Evolutionary conservation across 2,113 vertebrate species (phyloP), one percentile per base, ranked within the genome.

Genomic region (human (Homo sapiens)): DNA sequence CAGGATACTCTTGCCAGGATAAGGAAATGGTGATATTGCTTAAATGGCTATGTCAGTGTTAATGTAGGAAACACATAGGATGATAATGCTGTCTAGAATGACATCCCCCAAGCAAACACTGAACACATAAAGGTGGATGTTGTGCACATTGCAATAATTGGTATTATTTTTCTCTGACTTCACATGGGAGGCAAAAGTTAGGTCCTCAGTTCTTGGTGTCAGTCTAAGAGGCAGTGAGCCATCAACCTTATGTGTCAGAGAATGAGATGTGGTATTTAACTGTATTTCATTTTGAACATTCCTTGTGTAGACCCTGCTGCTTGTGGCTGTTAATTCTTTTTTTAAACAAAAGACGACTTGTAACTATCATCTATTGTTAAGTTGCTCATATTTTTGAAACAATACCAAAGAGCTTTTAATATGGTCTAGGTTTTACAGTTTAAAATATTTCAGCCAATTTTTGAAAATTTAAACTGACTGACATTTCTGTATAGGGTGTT

Each of bases 151-250:
- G 6, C 3, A 35, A 38, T 91, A 75, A 94, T 66, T 76, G 83
- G 18, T 59, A 45, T 85, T 72, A 50, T 84, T 91, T 93, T 64
- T 43, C 14, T 96, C 38, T 81, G 27, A 70, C 32, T 57, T 81
- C 72, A 66, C 8, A 2, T 64, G 48, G 43, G 40, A 91, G 25
- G 6, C 16, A 73, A 76, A 83, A 32, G 4, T 55, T n/a, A 88
- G 10, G 25, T 61, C 30, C 17, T 72, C 55, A 76, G 2, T 55
- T 27, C 38, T 68, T 78, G 22, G 66, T 30, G 30, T 78, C 50
- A 89, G 30, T 38, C 23, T 76, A 64, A 90, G 8, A 79, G 6
- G 7, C 12, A 70, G 20, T 48, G 48, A 94, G 10, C 20, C 23
- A 43, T 40, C 85, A 75, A 3, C 32, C 10, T 88, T 57, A 72